These are phyloP conservation scores for Branchellion lobata DNA, from an alignment of 2,888 invertebrate genomes.

Conservation along the genomic window DNA sequence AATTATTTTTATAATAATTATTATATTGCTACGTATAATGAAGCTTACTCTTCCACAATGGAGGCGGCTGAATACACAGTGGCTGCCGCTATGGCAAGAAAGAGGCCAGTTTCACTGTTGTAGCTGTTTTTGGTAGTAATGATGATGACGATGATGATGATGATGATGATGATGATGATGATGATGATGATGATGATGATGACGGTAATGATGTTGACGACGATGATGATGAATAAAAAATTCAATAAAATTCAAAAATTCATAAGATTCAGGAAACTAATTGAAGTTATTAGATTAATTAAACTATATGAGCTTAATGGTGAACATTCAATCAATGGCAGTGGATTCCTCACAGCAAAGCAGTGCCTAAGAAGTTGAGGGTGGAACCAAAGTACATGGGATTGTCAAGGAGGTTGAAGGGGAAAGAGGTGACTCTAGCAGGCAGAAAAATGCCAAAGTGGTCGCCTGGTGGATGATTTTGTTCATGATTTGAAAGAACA, in stretches of 20 bases:
- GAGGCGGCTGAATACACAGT: not conserved
- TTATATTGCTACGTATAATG: not conserved
- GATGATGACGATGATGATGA: slow-evolving; percentile 20
- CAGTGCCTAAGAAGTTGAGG: slow-evolving; percentile 38
- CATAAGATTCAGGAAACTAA: no score
- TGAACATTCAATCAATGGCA: no score
- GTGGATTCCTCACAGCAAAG: slow-evolving; percentile 43
- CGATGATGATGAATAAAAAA: not conserved
- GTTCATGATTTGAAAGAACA: no score
- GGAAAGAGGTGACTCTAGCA: slow-evolving; percentile 31
- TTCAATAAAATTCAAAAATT: not conserved
- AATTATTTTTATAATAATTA: slow-evolving; percentile 8
- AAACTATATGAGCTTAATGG: no score
- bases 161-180: not conserved
- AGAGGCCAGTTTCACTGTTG: slow-evolving; percentile 36
- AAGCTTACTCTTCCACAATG: slow-evolving; percentile 14
- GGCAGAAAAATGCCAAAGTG: slow-evolving; percentile 43
- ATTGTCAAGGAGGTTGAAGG: slow-evolving; percentile 31
- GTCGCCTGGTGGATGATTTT: slow-evolving; percentile 28
- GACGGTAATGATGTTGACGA: not conserved
- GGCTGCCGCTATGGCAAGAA: slow-evolving; percentile 9
- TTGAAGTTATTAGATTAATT: no score
- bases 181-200: slow-evolving; percentile 40
- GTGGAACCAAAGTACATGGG: slow-evolving; percentile 39
- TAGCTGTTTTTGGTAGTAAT: slow-evolving; percentile 30